Evolutionary conservation across 2,797 vertebrate genomes (phyloP), one percentile per base, ranked within the genome.

Genomic region (Microchirus variegatus): DNA sequence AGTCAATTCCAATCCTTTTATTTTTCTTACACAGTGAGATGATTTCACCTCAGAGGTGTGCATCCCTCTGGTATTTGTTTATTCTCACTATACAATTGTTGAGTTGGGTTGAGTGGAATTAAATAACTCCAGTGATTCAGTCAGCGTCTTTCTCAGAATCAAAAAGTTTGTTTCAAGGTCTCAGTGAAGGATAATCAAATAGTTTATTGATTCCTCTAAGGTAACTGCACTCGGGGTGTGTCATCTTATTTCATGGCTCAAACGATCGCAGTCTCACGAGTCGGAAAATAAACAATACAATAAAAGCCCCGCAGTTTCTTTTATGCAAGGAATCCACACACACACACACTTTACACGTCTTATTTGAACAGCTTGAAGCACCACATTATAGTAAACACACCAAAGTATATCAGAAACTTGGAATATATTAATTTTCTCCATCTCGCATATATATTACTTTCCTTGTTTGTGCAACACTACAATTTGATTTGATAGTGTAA

Each of bases 141-240:
- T 49, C 50, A 16, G 12, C 51, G 50, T 58, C 71, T 45, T 57
- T 74, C 50, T 59, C 26, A 35, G 60, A 69, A 11, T 59, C 57
- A 66, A 47, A 40, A 59, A 37, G 55, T 77, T 85, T 62, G 48
- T 67, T 67, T 59, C 41, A 51, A 65, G 75, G 63, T 44, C 37
- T 57, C 41, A 3, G 54, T 70, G 60, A 70, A 70, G 44, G 53
- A 67, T 74, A 55, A 80, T 67, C 43, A 76, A 69, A 74, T 64
- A 60, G 50, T 60, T 80, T 78, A 85, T 80, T 70, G 80, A 86
- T 82, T 70, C 40, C 57, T 80, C 31, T n/a, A 5, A 2, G 63
- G 60, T 44, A 45, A 14, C 55, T 43, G 59, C 41, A 16, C 1
- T 1, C 5, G 54, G 72, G 67, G 55, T 9, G 36, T 38, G 53